phyloP scores from a whole-genome alignment of 2,888 invertebrate genomes.

The Oscheius sp. region DNA sequence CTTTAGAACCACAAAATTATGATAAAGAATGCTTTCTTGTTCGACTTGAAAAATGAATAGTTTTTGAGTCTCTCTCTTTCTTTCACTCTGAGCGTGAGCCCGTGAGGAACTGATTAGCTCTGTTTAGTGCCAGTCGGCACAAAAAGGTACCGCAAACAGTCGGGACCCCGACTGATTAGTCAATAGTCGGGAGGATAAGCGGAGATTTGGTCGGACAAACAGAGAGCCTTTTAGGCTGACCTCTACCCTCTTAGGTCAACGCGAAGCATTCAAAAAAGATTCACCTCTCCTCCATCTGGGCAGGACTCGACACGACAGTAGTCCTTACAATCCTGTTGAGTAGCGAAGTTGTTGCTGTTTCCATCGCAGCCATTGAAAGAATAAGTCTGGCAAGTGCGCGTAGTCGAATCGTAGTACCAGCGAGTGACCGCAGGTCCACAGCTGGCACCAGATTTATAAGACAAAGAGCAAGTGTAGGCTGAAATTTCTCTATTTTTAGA shows the following conservation, averaged over 20 bases:
- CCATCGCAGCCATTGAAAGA: slow-evolving; percentile 70
- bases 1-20: too few species aligned
- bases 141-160: slow-evolving; percentile 31
- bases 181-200: slow-evolving; percentile 30
- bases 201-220: slow-evolving; percentile 24
- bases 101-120: background rate
- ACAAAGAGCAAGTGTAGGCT: slow-evolving; percentile 69
- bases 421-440: slow-evolving; percentile 70
- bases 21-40: too few species aligned
- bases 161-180: slow-evolving; percentile 27
- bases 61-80: too few species aligned
- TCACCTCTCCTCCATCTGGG: slow-evolving; percentile 68
- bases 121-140: slow-evolving; percentile 17
- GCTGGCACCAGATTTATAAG: slow-evolving; percentile 66
- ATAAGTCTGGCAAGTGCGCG: slow-evolving; percentile 59
- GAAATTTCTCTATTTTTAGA: slow-evolving; percentile 23
- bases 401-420: slow-evolving; percentile 67
- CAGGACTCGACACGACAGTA: slow-evolving; percentile 69
- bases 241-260: background rate
- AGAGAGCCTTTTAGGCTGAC: slow-evolving; percentile 12
- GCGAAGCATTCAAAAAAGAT: background rate
- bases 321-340: slow-evolving; percentile 68
- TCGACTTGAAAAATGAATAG: too few species aligned
- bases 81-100: too few species aligned
- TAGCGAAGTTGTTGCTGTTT: slow-evolving; percentile 69